Evolutionary conservation across 2,113 vertebrate genomes (phyloP), one percentile per base, ranked within the genome.

Genomic region (Eulemur macaco): DNA sequence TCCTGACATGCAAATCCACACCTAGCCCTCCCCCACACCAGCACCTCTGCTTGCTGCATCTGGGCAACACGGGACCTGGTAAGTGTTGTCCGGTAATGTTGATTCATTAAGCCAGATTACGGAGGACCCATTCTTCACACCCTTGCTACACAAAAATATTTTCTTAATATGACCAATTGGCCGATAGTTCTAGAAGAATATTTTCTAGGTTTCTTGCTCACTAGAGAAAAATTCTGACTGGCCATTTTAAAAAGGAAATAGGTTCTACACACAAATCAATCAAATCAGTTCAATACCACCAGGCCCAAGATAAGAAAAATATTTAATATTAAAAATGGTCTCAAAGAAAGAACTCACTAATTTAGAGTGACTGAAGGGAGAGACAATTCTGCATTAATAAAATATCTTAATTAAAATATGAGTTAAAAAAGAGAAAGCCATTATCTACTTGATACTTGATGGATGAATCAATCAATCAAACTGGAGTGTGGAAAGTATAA

Each of bases 141-240:
- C 88, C 93, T 82, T 56, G 60, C 45, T 96, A 92, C 45, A 89
- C 92, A 89, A 97, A 97, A 95, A 93, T 78, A 95, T 98, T 63
- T 87, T 90, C 60, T 93, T 96, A 83, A 89, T 97, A 76, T 64
- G 80, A 80, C 25, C 39, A 95, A 78, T 81, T 69, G 96, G 88
- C 91, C 96, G 98, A 97, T 98, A n/a, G 68, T 37, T 71, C 64
- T 81, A 13, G n/a, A 42, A 15, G 54, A 81, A 39, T 34, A 64
- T 73, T 91, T 64, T 89, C 58, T 45, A 52, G 20, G 3, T 78
- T 94, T 92, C 39, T 74, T 87, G 27, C 80, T 94, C 31, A 91
- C 66, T 25, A 63, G 37, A 89, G 42, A 91, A 80, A 78, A 81
- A 80, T 71, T 86, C 14, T 95, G 54, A 71, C 21, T 34, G 39